phyloP scores from a whole-genome alignment of 2,797 vertebrate genomes.

The Coluber constrictor region DNA sequence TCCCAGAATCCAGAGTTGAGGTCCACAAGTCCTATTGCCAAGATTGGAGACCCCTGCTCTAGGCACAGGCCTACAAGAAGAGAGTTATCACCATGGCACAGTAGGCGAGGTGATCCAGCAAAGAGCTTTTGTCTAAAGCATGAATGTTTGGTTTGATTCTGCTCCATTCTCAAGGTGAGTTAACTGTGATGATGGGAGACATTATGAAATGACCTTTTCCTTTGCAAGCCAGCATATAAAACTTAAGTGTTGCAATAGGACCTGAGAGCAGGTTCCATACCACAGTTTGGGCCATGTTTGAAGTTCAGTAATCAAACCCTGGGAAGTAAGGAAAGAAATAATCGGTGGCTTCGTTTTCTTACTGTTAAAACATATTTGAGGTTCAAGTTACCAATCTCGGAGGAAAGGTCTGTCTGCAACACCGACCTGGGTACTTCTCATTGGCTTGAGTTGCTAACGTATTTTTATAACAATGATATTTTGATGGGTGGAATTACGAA shows the following conservation, averaged over 20 bases:
- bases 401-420: neutral
- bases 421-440: neutral
- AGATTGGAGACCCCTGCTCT: too few species aligned
- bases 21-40: too few species aligned
- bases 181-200: neutral
- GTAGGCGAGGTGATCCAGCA: neutral
- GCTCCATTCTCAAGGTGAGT: neutral
- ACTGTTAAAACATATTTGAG: neutral
- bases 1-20: too few species aligned
- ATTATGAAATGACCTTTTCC: neutral
- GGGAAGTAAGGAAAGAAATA: neutral
- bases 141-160: neutral
- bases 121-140: neutral
- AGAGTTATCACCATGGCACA: neutral
- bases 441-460: neutral
- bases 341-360: neutral
- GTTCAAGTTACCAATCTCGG: neutral
- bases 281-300: neutral
- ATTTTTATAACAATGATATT: neutral
- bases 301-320: neutral
- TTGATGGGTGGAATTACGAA: neutral
- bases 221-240: neutral
- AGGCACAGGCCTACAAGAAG: neutral
- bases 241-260: neutral
- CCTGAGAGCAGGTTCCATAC: neutral